These are phyloP conservation scores for Hydrolagus affinis DNA, from an alignment of 2,113 vertebrate species.

Conservation along the genomic window DNA sequence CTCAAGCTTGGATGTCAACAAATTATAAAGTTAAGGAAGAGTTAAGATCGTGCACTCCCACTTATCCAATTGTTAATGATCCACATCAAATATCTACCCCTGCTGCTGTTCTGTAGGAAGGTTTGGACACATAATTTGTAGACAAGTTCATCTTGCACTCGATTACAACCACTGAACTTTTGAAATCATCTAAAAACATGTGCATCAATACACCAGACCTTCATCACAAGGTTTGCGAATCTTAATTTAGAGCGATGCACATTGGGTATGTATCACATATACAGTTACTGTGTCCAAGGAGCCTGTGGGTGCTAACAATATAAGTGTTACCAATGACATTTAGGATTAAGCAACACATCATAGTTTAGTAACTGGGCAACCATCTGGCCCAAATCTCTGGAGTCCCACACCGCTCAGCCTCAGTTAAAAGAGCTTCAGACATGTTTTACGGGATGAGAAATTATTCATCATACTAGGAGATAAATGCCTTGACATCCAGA, in stretches of 20 bases:
- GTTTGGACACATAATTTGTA: not conserved
- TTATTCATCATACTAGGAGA: too few relatives aligned
- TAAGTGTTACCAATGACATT: not conserved
- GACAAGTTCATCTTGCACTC: not conserved
- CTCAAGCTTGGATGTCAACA: too few relatives aligned
- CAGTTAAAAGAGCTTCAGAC: not conserved
- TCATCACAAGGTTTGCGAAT: not conserved
- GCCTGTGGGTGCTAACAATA: not conserved
- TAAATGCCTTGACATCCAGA: not conserved
- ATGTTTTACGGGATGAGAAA: not conserved
- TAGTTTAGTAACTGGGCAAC: not conserved
- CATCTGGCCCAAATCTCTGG: not conserved
- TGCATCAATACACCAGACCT: not conserved
- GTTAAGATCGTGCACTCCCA: too few relatives aligned
- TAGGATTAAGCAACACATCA: not conserved
- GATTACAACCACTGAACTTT: not conserved
- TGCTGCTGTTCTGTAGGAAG: not conserved
- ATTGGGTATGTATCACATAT: too few relatives aligned
- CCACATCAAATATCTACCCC: not conserved
- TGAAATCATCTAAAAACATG: not conserved
- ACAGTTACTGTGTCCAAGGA: not conserved
- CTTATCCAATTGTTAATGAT: not conserved
- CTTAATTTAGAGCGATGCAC: not conserved
- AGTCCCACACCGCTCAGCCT: not conserved
- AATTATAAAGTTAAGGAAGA: too few relatives aligned